These are phyloP conservation scores for Neelides folsomi DNA, from an alignment of 2,888 invertebrate genomes.

Conservation along the genomic window DNA sequence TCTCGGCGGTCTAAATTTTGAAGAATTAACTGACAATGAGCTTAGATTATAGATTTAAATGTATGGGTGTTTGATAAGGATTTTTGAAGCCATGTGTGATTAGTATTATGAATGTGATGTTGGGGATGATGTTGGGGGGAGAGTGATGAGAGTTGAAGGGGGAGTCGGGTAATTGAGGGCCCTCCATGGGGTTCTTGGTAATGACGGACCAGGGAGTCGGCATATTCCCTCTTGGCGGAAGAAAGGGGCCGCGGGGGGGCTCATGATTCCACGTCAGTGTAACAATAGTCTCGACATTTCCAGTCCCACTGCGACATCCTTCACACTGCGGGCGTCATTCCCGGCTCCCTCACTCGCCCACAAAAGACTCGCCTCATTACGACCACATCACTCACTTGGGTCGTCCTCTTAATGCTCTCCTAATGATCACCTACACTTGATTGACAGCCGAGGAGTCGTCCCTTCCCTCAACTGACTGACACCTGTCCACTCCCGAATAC, in stretches of 20 bases:
- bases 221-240: slow-evolving; percentile 20
- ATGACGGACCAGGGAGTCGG: slow-evolving; percentile 7
- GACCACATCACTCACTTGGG: slow-evolving; percentile 1
- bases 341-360: slow-evolving; percentile 9
- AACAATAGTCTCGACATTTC: slow-evolving; percentile 20
- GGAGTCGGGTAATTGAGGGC: slow-evolving; percentile 15
- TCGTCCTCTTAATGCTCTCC: background rate
- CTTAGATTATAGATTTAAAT: background rate
- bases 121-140: background rate
- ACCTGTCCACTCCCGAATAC: background rate
- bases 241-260: slow-evolving; percentile 16
- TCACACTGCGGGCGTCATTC: slow-evolving; percentile 24
- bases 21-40: background rate
- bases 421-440: background rate
- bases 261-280: slow-evolving; percentile 20
- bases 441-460: background rate
- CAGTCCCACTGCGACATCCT: slow-evolving; percentile 20
- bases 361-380: background rate
- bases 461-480: background rate
- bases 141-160: slow-evolving; percentile 8
- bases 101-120: background rate
- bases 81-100: background rate
- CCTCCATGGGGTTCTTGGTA: no score
- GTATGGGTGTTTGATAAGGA: background rate
- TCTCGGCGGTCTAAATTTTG: no score